A percentile compares a stretch with the other conserved stretches of the same genome.
Evolutionary conservation across 2,113 vertebrate genomes (phyloP).

Genomic region (Limanda limanda): DNA sequence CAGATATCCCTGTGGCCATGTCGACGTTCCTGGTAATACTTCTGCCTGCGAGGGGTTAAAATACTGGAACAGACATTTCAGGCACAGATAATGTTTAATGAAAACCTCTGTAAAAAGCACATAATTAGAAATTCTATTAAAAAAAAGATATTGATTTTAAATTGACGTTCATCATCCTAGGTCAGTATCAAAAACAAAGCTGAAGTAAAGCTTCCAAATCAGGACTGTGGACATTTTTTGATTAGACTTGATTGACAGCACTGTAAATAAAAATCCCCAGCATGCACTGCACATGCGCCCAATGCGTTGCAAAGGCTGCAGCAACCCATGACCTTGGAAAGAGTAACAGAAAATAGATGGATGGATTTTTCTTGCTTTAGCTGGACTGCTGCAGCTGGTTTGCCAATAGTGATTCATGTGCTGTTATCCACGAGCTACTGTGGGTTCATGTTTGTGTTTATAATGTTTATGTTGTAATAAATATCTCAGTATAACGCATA

Average conservation of each 20-base stretch:
- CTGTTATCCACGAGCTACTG: neutral
- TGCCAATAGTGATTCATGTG: neutral
- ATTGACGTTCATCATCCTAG: too few species aligned
- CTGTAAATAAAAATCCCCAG: neutral
- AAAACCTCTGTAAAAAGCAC: neutral
- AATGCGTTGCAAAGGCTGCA: neutral
- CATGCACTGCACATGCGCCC: neutral
- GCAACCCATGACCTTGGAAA: conserved; percentile 7
- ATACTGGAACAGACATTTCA: conserved; percentile 14
- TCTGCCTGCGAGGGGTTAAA: conserved; percentile 12
- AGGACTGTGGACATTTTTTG: neutral
- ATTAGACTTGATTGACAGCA: neutral
- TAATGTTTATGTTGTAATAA: neutral
- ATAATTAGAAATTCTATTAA: too few species aligned
- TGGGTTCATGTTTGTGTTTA: neutral
- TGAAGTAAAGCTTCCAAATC: neutral
- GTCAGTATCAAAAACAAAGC: neutral
- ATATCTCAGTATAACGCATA: neutral
- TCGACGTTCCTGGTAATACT: conserved; percentile 46
- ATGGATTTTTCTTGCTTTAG: conserved; percentile 3
- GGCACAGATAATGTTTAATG: conserved; percentile 2
- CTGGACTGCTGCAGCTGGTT: neutral
- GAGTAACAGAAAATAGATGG: neutral
- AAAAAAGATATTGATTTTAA: too few species aligned
- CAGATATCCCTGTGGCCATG: conserved; percentile 47